phyloP scores from a whole-genome alignment of 1,140 invertebrate genomes.

The Venustaconcha ellipsiformis region DNA sequence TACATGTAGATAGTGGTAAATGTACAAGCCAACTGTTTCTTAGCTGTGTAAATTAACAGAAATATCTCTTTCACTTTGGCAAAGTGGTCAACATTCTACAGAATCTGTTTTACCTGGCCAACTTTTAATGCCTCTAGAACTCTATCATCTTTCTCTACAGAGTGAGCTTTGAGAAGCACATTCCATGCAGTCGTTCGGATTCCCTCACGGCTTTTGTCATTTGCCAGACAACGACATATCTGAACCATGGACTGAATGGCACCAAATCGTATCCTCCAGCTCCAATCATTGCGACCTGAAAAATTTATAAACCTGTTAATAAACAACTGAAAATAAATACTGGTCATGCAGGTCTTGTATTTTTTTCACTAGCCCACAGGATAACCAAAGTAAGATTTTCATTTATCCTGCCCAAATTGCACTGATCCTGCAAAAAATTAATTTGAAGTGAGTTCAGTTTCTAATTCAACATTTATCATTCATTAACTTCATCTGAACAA shows the following conservation, averaged over 20 bases:
- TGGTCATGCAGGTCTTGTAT: not conserved
- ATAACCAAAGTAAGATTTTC: too few species aligned
- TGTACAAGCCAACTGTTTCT: too few species aligned
- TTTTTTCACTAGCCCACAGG: too few species aligned
- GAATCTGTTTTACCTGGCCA: constrained; percentile 54
- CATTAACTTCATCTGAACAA: too few species aligned
- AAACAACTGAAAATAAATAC: not conserved
- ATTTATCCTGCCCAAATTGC: too few species aligned
- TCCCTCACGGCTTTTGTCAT: constrained; percentile 57
- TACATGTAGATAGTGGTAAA: too few species aligned
- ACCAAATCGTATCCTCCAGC: constrained; percentile 66
- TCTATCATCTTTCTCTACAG: constrained; percentile 61
- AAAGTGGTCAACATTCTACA: too few species aligned
- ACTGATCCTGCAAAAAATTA: not conserved
- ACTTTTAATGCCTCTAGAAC: constrained; percentile 67
- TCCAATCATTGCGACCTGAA: constrained; percentile 64
- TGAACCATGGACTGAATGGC: constrained; percentile 66
- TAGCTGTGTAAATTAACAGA: too few species aligned
- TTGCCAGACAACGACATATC: constrained; percentile 55
- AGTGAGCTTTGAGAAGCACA: constrained; percentile 58
- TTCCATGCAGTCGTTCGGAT: constrained; percentile 62
- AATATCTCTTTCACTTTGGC: too few species aligned
- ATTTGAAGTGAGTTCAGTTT: too few species aligned
- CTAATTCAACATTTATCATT: too few species aligned
- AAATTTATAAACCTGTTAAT: not conserved